phyloP scores from a whole-genome alignment of 2,888 invertebrate genomes.

The Tiliacea citrago region DNA sequence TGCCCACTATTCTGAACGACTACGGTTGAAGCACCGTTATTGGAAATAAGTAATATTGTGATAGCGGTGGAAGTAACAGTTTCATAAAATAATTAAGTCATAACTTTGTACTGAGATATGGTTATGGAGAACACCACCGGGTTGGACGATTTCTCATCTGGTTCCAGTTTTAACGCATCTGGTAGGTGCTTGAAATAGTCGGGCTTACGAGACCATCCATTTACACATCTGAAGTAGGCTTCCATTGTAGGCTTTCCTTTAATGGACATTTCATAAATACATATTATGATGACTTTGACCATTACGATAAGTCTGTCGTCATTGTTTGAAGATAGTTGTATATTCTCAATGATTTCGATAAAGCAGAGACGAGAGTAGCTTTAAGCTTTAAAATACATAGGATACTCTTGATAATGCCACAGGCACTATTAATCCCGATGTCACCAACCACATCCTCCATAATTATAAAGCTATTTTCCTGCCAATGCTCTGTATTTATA shows the following conservation, averaged over 20 bases:
- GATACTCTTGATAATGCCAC: background rate
- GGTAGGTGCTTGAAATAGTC: slow-evolving; percentile 15
- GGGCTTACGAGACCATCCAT: background rate
- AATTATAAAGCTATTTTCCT: slow-evolving; percentile 12
- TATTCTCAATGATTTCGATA: background rate
- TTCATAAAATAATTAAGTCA: slow-evolving; percentile 41
- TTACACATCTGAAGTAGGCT: background rate
- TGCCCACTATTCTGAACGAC: slow-evolving; percentile 54
- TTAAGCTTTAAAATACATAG: background rate
- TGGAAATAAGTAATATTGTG: slow-evolving; percentile 41
- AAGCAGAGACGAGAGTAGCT: background rate
- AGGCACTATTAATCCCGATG: background rate
- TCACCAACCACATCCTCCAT: slow-evolving; percentile 24
- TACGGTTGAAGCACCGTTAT: slow-evolving; percentile 47
- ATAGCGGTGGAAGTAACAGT: slow-evolving; percentile 21
- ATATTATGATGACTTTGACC: background rate
- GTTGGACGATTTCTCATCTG: slow-evolving; percentile 8
- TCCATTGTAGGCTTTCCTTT: background rate
- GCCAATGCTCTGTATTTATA: slow-evolving; percentile 32
- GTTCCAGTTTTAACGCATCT: background rate
- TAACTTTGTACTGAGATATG: slow-evolving; percentile 21
- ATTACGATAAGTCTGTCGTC: background rate
- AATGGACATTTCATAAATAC: background rate
- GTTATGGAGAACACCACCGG: slow-evolving; percentile 16
- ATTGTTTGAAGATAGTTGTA: background rate